Evolutionary conservation across 2,113 vertebrate species (phyloP).

Genomic region (Philantomba maxwellii): DNA sequence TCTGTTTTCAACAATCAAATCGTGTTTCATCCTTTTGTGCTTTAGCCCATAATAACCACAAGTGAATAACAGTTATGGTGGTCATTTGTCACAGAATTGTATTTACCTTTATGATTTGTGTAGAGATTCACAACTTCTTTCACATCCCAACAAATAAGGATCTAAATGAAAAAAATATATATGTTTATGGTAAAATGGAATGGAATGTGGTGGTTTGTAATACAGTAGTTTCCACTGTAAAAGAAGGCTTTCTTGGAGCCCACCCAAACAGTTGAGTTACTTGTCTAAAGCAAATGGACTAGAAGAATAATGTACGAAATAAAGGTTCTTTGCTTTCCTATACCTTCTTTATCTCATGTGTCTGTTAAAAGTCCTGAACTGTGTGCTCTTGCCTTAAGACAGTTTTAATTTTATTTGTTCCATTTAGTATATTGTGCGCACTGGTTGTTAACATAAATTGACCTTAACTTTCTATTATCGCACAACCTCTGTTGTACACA

Average conservation of each 20-base stretch:
- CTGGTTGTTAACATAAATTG: background rate
- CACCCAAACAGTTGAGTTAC: background rate
- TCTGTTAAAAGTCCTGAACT: background rate
- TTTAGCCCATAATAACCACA: background rate
- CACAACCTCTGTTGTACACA: background rate
- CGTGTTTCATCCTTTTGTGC: background rate
- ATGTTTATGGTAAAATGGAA: background rate
- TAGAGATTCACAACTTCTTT: background rate
- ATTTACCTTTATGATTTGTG: background rate
- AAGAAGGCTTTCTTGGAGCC: background rate
- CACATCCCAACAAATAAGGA: background rate
- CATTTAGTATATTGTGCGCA: background rate
- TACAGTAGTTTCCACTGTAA: background rate
- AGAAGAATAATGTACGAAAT: background rate
- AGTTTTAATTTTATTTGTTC: background rate
- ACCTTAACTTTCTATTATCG: background rate
- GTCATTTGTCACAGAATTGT: background rate
- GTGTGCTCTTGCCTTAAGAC: background rate
- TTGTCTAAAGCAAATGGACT: conserved; percentile 12
- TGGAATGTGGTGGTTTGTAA: background rate
- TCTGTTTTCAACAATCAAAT: background rate
- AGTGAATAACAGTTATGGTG: background rate
- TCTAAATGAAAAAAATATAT: background rate
- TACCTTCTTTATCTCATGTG: background rate
- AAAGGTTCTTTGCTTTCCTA: background rate